A percentile compares a stretch with the other conserved stretches of the same genome.
Evolutionary conservation across 2,113 vertebrate genomes (phyloP).

Genomic region (Neomonachus schauinslandi): DNA sequence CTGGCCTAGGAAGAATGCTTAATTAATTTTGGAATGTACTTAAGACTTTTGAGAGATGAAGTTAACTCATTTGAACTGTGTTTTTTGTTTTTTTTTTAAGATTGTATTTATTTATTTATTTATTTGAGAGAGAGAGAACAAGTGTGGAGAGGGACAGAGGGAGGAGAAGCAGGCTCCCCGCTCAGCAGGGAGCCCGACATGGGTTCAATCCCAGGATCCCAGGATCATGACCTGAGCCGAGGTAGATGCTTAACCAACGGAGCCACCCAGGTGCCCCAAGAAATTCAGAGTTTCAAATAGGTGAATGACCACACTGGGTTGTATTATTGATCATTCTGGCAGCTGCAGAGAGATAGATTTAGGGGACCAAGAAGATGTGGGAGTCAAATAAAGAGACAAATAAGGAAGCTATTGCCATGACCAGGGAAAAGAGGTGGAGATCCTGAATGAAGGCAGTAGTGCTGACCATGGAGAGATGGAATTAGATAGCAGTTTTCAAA

Average conservation of each 20-base stretch:
- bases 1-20: not conserved
- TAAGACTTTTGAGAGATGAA: slow-evolving; percentile 8
- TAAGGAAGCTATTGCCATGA: not conserved
- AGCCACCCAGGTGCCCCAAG: not conserved
- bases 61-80: not conserved
- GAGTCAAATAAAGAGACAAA: not conserved
- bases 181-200: too few relatives aligned
- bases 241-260: too few relatives aligned
- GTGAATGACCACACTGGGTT: not conserved
- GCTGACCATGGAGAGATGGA: not conserved
- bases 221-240: too few relatives aligned
- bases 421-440: not conserved
- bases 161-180: too few relatives aligned
- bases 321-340: not conserved
- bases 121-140: too few relatives aligned
- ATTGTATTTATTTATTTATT: too few relatives aligned
- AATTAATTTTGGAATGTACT: not conserved
- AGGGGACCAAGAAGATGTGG: not conserved
- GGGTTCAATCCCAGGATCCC: too few relatives aligned
- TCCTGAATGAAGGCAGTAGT: not conserved
- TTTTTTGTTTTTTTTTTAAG: too few relatives aligned
- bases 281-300: not conserved
- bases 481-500: not conserved
- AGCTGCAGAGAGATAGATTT: not conserved
- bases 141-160: too few relatives aligned